Evolutionary conservation across 2,888 invertebrate genomes (phyloP), one percentile per base, ranked within the genome.

Genomic region (Drosophila demipolita): DNA sequence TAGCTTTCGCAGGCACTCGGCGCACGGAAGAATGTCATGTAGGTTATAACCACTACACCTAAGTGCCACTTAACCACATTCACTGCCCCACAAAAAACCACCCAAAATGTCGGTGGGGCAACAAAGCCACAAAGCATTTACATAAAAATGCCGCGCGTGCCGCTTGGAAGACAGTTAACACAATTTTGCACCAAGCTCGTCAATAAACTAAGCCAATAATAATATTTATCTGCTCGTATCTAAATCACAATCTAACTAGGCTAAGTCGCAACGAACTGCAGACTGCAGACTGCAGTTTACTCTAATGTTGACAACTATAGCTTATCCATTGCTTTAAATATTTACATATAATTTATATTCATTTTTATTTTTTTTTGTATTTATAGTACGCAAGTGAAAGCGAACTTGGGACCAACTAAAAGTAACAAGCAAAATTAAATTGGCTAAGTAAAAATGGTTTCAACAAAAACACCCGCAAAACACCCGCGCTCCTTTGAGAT

Each of bases 21-120:
- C 93, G 79, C 93, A 93, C 82, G 93, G 93, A 87, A 92, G 93
- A 91, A 93, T 93, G 90, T 86, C 85, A 86, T 91, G 92, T 91
- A 92, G 92, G 89, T 87, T 70, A 82, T 20, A 58, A 52, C 58
- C 20, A 32, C 50, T 54, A 67, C 57, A 32, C 45, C 65, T 75
- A 60, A 71, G 63, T 61, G 73, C 62, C 65, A 61, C 66, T 40
- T 29, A 70, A 20, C 58, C 66, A 76, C 72, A 66, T 52, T 66
- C 75, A 78, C 72, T 50, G 76, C 48, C 59, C 58, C 54, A 38
- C 64, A 72, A 42, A 71, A 64, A 54, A 71, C 75, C 66, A 67
- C 73, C 33, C 52, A 55, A n/a, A 54, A 15, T 53, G 9, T 53
- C 35, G 40, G 40, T 36, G 54, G 60, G 36, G 70, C 80, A 71